Evolutionary conservation across 1,140 invertebrate species (phyloP), one percentile per base, ranked within the genome.

Genomic region (Agraylea sexmaculata): DNA sequence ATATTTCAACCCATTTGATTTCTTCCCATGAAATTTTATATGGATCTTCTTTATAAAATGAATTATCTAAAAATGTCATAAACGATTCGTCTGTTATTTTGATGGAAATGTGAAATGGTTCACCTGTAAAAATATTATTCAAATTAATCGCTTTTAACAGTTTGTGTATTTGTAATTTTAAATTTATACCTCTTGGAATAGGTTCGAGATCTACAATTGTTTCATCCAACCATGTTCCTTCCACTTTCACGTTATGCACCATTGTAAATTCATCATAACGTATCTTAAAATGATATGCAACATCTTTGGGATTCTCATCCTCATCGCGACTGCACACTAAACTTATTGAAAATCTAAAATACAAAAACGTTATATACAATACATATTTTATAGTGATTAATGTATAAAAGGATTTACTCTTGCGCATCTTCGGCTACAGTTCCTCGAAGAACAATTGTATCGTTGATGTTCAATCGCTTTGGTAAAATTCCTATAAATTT

Each of bases 281-380:
- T 13, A 46, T 28, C 22, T 50, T 50, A 22, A 46, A 39, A 32
- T 46, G 45, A 30, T 43, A 50, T 4, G 48, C 44, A 6, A 50
- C 39, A 13, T 41, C 45, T 31, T 45, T 29, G 2, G 43, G 43
- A 6, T 37, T 42, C 4, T 28, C 12, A 6, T 23, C 17, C 1
- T 25, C n/a, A 31, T 46, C 32, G 21, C 46, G 41, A n/a, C 43
- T 35, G 21, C 41, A 39, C 2, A 50, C 48, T 23, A 50, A 23
- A 29, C 41, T 46, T 29, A 50, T 29, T 16, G 48, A 37, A 32
- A 50, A 50, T 39, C 48, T 50, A 39, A 19, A 46, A 49, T 10
- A 15, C 2, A 40, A 15, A 4, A 34, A 42, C 18, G 3, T 3
- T 17, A 16, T 23, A 10, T n/a, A 10, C 12, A n/a, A 18, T 37